Evolutionary conservation across 2,888 invertebrate species (phyloP).

Genomic region (Drosophila prostipennis): DNA sequence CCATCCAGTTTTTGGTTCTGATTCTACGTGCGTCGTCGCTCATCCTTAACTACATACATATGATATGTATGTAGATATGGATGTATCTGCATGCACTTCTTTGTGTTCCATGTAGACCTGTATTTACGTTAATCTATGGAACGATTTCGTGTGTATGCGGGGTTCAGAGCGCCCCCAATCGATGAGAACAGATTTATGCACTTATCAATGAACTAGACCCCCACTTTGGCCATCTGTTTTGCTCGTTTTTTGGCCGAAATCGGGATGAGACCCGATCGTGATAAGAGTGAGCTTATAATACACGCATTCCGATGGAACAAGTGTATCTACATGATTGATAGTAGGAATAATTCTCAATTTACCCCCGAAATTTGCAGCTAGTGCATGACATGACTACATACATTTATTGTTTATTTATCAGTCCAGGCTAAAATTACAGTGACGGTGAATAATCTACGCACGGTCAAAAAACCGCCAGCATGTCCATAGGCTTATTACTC

Average conservation of each 20-base stretch:
- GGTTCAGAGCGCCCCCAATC: conserved; percentile 17
- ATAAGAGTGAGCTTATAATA: conserved; percentile 4
- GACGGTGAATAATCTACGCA: neutral
- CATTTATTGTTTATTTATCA: conserved; percentile 8
- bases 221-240: neutral
- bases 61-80: conserved; percentile 10
- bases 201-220: conserved; percentile 15
- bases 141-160: conserved; percentile 19
- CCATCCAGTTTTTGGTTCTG: conserved; percentile 12
- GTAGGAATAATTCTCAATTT: neutral
- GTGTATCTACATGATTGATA: conserved; percentile 1
- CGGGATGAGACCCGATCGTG: conserved; percentile 25
- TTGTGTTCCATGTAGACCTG: conserved; percentile 13
- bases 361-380: conserved; percentile 13
- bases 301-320: conserved; percentile 2
- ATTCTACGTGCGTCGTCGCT: neutral
- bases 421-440: conserved; percentile 6
- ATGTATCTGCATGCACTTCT: conserved; percentile 25
- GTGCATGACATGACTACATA: conserved; percentile 21
- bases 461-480: no score
- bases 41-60: neutral
- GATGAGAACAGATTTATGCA: conserved; percentile 37
- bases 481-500: neutral
- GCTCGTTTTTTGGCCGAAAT: neutral
- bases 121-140: conserved; percentile 28